Evolutionary conservation across 2,113 vertebrate genomes (phyloP), one percentile per base, ranked within the genome.

Genomic region (Stomatorhinus ivindoensis): DNA sequence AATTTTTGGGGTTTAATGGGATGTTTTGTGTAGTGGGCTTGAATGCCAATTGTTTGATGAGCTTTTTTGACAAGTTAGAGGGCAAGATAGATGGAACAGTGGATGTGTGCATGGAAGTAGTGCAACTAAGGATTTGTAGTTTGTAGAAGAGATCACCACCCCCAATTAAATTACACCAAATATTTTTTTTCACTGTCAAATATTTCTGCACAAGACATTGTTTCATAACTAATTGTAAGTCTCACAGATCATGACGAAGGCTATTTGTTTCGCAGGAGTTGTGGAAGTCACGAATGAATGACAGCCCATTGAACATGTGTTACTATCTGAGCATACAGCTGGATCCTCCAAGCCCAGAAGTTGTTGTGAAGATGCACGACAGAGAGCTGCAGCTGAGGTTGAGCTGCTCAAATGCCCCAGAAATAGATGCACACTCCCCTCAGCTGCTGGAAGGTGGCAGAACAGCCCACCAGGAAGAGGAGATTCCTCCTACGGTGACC

Each of bases 201-300:
- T 8, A 35, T 73, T 73, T 35, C 27, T 76, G 31, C 69, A 39
- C 13, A 39, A 76, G 11, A 39, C 3, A 31, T 76, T 76, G 27
- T 39, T 19, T 76, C 15, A 39, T 73, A 35, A 73, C 69, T 65
- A 65, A 13, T 50, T 85, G 24, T 48, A 35, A 84, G 35, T 24
- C 2, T 84, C 47, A 84, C 9, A 4, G 24, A 46, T 46, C 39
- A 21, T 84, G 44, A 44, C 9, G 6, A 46, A 42, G 21, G 44
- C 46, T 84, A 10, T 84, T 21, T 46, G 7, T 87, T 24, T 87
- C 4, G 13, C 50, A 97, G 96, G 95, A 95, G 42, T 84, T 96
- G 39, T 97, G 96, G 96, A 97, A 96, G 92, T 94, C 94, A 0
- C 93, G 94, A 58, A 93, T 96, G 51, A 92, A 94, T 80, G 95